Evolutionary conservation across 2,113 vertebrate genomes (phyloP).

Genomic region (Cercocebus atys): DNA sequence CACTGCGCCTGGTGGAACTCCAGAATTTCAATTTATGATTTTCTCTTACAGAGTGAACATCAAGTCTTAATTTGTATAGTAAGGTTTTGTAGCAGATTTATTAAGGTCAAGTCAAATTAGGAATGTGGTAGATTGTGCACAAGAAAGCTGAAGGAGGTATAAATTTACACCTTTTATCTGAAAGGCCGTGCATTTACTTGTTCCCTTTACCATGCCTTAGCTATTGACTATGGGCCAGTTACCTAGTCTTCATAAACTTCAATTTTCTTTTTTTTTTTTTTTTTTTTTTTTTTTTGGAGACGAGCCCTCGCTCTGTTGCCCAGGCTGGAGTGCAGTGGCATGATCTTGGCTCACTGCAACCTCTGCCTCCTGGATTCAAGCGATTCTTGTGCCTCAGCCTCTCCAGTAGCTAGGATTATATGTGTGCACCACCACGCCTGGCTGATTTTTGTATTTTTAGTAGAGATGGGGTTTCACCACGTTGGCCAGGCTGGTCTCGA

Average conservation of each 20-base stretch:
- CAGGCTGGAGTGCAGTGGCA: background rate
- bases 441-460: background rate
- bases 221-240: background rate
- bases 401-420: background rate
- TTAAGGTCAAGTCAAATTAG: background rate
- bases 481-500: background rate
- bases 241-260: background rate
- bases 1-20: background rate
- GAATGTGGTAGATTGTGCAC: background rate
- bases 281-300: background rate
- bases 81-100: constrained; percentile 7
- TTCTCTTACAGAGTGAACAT: background rate
- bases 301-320: background rate
- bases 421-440: background rate
- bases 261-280: background rate
- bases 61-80: background rate
- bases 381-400: background rate
- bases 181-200: background rate
- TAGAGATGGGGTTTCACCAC: background rate
- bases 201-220: background rate
- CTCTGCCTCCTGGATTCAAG: background rate
- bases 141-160: background rate
- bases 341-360: background rate
- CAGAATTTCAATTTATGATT: constrained; percentile 14
- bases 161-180: background rate